phyloP scores from a whole-genome alignment of 37 sponge, comb jelly and placozoan genomes.

The Cladorhizidae sp. region DNA sequence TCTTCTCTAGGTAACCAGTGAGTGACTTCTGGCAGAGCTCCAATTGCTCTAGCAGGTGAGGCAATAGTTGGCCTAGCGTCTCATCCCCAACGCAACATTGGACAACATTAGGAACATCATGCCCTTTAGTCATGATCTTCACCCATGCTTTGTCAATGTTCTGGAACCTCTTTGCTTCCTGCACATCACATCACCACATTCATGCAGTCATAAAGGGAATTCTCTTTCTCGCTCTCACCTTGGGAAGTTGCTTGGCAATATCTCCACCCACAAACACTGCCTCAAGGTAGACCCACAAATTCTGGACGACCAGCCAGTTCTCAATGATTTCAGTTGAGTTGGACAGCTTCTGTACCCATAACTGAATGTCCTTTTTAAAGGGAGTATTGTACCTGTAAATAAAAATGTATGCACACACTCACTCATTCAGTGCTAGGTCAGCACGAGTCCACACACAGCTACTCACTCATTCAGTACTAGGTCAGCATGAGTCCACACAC shows the following conservation, averaged over 20 bases:
- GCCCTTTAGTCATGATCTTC: slow-evolving; percentile 96
- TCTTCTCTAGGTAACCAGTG: slow-evolving; percentile 99
- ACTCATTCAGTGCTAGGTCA: not conserved
- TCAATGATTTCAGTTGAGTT: slow-evolving; percentile 97
- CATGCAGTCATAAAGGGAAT: not conserved
- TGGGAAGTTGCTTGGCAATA: slow-evolving; percentile 99
- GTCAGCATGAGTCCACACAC: too few species aligned
- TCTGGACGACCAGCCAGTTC: slow-evolving; percentile 97
- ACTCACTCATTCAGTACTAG: not conserved
- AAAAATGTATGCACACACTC: not conserved
- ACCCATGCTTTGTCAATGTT: slow-evolving; percentile 99
- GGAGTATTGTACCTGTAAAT: slow-evolving; percentile 95
- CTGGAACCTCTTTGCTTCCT: slow-evolving; percentile 97
- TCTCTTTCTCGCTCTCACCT: slow-evolving; percentile 25
- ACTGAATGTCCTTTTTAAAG: slow-evolving; percentile 97
- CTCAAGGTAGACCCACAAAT: slow-evolving; percentile 99
- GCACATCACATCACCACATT: not conserved
- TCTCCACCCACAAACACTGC: slow-evolving; percentile 99
- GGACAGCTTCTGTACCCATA: slow-evolving; percentile 95
- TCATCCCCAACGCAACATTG: slow-evolving; percentile 98
- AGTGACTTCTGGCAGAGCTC: slow-evolving; percentile 99
- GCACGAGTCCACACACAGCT: too few species aligned
- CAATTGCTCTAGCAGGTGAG: slow-evolving; percentile 98
- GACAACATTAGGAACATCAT: slow-evolving; percentile 93
- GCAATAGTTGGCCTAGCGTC: slow-evolving; percentile 97